Evolutionary conservation across 2,797 vertebrate species (phyloP).

Genomic region (Spinus olivaceus): DNA sequence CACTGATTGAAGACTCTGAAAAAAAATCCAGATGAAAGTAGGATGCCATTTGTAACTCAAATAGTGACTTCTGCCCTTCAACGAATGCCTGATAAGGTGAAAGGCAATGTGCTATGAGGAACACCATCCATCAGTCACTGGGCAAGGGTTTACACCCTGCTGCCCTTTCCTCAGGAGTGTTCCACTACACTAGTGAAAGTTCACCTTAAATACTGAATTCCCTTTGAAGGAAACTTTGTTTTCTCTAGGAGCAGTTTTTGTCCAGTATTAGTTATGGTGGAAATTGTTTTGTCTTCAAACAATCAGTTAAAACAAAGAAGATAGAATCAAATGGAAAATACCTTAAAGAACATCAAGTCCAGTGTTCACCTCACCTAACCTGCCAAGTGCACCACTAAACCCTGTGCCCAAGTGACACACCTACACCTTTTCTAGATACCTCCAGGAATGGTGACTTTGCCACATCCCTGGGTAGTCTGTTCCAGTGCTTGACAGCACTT

Average conservation of each 20-base stretch:
- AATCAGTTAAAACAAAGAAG: neutral
- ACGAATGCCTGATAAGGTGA: neutral
- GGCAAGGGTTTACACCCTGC: neutral
- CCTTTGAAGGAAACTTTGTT: neutral
- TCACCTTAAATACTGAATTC: neutral
- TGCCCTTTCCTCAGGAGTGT: neutral
- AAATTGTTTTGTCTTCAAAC: neutral
- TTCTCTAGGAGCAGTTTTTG: neutral
- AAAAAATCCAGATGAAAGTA: neutral
- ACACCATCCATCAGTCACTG: neutral
- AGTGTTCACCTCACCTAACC: neutral
- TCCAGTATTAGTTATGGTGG: neutral
- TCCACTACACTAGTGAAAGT: neutral
- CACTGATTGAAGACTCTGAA: neutral
- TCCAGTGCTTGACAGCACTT: neutral
- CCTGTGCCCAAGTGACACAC: neutral
- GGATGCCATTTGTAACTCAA: neutral
- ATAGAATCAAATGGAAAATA: neutral
- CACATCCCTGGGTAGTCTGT: neutral
- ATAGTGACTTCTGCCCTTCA: neutral
- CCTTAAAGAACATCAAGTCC: neutral
- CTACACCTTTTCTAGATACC: too few relatives aligned
- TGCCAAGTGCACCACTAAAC: neutral
- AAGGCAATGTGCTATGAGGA: neutral
- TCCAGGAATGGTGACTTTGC: neutral